phyloP scores from a whole-genome alignment of 2,888 invertebrate genomes.

The Chymomyza fuscimana region DNA sequence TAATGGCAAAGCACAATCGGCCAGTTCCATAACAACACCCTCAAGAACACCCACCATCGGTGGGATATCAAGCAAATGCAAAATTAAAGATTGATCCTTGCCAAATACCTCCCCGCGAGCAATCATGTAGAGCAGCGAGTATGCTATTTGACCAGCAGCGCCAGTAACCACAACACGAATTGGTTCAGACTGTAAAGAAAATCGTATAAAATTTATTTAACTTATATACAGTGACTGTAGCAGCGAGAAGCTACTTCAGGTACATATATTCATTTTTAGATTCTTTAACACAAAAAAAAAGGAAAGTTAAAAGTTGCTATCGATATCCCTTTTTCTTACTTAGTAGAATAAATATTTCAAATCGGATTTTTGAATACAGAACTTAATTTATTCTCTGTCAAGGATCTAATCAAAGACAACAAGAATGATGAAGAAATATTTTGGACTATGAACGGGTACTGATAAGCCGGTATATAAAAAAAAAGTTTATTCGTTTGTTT shows the following conservation, averaged over 20 bases:
- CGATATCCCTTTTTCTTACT: too few relatives aligned
- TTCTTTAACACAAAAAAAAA: too few relatives aligned
- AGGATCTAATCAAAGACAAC: not conserved
- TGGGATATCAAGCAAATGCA: slow-evolving; percentile 96
- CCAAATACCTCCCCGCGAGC: slow-evolving; percentile 98
- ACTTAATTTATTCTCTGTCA: not conserved
- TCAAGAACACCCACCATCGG: slow-evolving; percentile 98
- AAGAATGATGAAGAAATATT: not conserved
- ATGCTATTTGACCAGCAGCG: slow-evolving; percentile 99
- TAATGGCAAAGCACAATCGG: slow-evolving; percentile 96
- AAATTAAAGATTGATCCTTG: slow-evolving; percentile 89
- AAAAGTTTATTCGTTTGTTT: not conserved
- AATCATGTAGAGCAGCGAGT: slow-evolving; percentile 95
- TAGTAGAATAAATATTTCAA: too few relatives aligned
- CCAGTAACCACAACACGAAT: slow-evolving; percentile 97
- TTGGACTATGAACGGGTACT: not conserved
- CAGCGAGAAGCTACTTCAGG: not conserved
- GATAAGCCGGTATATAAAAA: too few relatives aligned
- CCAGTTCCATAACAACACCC: slow-evolving; percentile 98
- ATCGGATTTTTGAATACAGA: not conserved
- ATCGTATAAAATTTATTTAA: slow-evolving; percentile 10
- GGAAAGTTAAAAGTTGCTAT: too few relatives aligned
- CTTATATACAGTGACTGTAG: not conserved
- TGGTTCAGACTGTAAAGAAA: slow-evolving; percentile 85
- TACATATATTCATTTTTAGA: not conserved